A percentile compares a stretch with the other conserved stretches of the same genome.
These are phyloP conservation scores for Cephus pygmeus DNA, from an alignment of 2,888 invertebrate genomes.

Conservation along the genomic window DNA sequence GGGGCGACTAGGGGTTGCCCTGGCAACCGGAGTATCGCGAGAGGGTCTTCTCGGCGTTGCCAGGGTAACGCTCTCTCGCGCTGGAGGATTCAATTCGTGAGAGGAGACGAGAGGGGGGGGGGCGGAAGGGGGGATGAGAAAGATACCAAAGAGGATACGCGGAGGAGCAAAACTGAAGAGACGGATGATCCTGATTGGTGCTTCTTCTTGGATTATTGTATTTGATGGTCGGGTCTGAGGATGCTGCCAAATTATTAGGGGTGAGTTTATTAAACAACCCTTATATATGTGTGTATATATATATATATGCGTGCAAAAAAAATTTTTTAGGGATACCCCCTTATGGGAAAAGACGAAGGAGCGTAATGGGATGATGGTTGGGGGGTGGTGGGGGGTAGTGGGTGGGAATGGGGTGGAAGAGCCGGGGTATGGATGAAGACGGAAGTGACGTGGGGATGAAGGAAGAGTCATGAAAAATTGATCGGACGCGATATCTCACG, in stretches of 20 bases:
- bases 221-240: neutral
- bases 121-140: conserved; percentile 2
- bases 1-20: conserved; percentile 49
- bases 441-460: conserved; percentile 18
- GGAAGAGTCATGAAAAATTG: conserved; percentile 60
- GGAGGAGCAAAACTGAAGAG: neutral
- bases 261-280: neutral
- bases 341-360: neutral
- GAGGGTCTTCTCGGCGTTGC: conserved; percentile 57
- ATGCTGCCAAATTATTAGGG: neutral
- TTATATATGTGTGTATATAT: neutral
- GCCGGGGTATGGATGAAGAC: neutral
- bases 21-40: conserved; percentile 45
- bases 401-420: neutral
- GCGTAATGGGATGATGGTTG: neutral
- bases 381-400: neutral
- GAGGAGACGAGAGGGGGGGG: conserved; percentile 10
- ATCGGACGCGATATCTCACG: conserved; percentile 62
- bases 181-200: conserved; percentile 20
- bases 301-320: neutral
- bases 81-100: conserved; percentile 4
- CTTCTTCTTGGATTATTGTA: neutral
- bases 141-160: conserved; percentile 6
- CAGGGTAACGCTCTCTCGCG: conserved; percentile 50
- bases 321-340: neutral